These are phyloP conservation scores for Lasioglossum leucozonium DNA, from an alignment of 2,888 invertebrate genomes.

Conservation along the genomic window DNA sequence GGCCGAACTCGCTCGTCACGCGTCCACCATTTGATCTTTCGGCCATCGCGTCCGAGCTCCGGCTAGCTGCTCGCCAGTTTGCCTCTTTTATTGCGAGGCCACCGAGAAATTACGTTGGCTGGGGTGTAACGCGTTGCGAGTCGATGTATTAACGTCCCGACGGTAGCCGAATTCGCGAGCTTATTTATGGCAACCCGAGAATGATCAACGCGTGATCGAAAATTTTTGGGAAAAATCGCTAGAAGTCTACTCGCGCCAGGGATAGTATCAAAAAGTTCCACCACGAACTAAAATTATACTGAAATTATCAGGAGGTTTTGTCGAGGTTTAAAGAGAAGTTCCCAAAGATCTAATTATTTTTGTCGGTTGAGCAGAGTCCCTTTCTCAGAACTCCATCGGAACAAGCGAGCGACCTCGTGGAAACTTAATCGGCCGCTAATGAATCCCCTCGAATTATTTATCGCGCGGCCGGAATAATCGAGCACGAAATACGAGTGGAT, in stretches of 20 bases:
- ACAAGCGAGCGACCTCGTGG: not conserved
- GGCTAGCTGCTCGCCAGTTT: not conserved
- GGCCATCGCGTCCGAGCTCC: not conserved
- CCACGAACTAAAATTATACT: not conserved
- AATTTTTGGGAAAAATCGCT: not conserved
- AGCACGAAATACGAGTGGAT: constrained; percentile 18
- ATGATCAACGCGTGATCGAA: not conserved
- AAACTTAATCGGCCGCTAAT: constrained; percentile 33
- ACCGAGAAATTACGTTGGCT: constrained; percentile 48
- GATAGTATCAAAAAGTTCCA: no score
- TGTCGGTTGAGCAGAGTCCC: not conserved
- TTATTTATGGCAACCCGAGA: not conserved
- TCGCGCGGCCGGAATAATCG: constrained; percentile 17
- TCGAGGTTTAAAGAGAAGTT: not conserved
- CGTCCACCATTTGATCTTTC: constrained; percentile 38
- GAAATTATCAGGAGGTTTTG: not conserved
- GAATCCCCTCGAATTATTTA: constrained; percentile 34
- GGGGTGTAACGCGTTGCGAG: constrained; percentile 36
- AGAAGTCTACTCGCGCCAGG: not conserved
- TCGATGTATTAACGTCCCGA: constrained; percentile 7
- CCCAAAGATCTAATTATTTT: not conserved
- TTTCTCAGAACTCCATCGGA: not conserved
- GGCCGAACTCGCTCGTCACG: constrained; percentile 40
- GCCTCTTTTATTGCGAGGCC: constrained; percentile 61
- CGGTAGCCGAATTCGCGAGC: not conserved